Evolutionary conservation across 2,888 invertebrate species (phyloP), one percentile per base, ranked within the genome.

Genomic region (Ichneumoninae sp.): DNA sequence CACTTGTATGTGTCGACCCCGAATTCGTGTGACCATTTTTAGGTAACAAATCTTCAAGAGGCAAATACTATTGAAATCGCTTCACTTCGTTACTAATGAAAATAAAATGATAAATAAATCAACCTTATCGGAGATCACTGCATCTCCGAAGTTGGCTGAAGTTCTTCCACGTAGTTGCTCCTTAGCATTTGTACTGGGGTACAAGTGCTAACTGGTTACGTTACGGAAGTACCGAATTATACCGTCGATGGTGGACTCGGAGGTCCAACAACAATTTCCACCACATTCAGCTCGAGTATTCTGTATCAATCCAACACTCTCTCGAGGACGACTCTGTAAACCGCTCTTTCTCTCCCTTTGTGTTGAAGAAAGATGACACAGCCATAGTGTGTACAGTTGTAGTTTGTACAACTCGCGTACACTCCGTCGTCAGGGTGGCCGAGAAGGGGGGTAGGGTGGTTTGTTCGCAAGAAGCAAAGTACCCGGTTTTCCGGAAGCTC

Each of bases 391-490:
- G 36, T 70, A 77, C 77, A 69, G 26, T 70, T 78, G 47, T 68
- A 33, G 54, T 60, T n/a, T 40, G 52, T 26, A 36, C 6, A 26
- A 10, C 8, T 36, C n/a, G 70, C 30, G 80, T 76, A 60, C 65
- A 57, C 78, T 69, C 72, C 60, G 60, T 83, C 72, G 71, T 82
- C 72, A 62, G 40, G 26, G 57, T 54, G 47, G 79, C 81, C 52
- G 65, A 65, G 76, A 30, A 52, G 40, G 62, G 62, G 16, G 8
- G 40, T 3, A 3, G 44, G 44, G 44, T 5, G 44, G 74, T 78
- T 84, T 80, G 82, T 86, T 70, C 69, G 85, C 84, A 87, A 87
- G 84, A 87, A 87, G 86, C 82, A 72, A 82, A 83, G 84, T 80
- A 83, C 83, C 70, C 79, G 78, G 78, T 84, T 86, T 84, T 82